Evolutionary conservation across 2,113 vertebrate species (phyloP), one percentile per base, ranked within the genome.

Genomic region (Thalassoma bifasciatum): DNA sequence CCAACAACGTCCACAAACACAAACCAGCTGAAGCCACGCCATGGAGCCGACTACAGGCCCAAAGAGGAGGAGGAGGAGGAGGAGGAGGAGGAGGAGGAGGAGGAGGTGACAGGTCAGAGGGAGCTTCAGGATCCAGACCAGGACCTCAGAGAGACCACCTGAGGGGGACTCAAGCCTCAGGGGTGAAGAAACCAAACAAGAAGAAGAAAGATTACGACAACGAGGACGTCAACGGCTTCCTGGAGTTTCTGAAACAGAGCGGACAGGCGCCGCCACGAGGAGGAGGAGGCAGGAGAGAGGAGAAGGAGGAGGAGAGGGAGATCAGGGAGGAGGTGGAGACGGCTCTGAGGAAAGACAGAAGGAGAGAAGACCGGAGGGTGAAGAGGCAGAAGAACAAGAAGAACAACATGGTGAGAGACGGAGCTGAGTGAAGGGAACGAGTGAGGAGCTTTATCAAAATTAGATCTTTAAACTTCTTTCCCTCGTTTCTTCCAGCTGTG

Each of bases 171-270:
- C 88, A 80, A 0, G 49, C 72, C 6, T 73, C 83, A 4, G 73
- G 67, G 12, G 81, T 79, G 21, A 91, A 76, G 14, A 95, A 91
- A 78, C 92, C 90, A 40, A 94, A 88, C 62, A 92, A 58, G 13
- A 96, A 90, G 81, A 96, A 96, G 74, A 95, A 94, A 62, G 94
- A 94, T 0, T 97, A 96, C 26, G 54, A 77, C 26, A 94, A 91
- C 49, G 92, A 94, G 21, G 96, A 98, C 38, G 96, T 97, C 12
- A 99, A 99, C 24, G 97, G 97, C 0, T 99, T 98, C 64, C 74
- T 94, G 81, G 95, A 95, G 7, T 94, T 89, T 77, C 84, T 96
- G 23, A 82, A 92, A 73, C 82, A 91, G 81, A 89, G 36, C 0
- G 91, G 93, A 7, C 88, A 83, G 52, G 3, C 46, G 1, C 61